Conservation (phyloP, 2,888 invertebrate species). For the Cotesia congregata region DNA sequence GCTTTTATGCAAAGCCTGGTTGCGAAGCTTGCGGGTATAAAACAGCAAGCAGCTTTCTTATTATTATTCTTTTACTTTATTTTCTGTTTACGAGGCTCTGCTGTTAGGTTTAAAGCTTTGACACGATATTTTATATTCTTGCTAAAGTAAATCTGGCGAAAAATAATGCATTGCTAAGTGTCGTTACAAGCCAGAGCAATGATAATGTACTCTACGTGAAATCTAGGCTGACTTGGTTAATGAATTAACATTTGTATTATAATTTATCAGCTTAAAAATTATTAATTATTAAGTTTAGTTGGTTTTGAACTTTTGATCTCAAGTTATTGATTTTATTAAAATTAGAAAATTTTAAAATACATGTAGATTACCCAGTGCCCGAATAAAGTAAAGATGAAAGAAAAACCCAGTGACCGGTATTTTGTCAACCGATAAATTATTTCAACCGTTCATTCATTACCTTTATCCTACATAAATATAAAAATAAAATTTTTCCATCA, state of each 20-base stretch:
- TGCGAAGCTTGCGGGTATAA: constrained; percentile 1
- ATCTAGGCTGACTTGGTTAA: not conserved
- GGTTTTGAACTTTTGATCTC: not conserved
- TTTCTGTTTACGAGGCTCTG: not conserved
- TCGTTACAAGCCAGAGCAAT: not conserved
- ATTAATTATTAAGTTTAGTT: not conserved
- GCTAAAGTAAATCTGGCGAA: not conserved
- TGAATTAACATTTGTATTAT: not conserved
- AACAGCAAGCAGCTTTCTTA: not conserved
- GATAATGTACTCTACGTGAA: not conserved
- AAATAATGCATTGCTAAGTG: not conserved
- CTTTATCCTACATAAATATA: not conserved
- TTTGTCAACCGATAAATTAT: not conserved
- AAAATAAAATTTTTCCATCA: constrained; percentile 3
- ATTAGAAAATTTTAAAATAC: not conserved
- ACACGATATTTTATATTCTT: not conserved
- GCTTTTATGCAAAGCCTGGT: not conserved
- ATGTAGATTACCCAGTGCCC: not conserved
- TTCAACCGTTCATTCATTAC: not conserved
- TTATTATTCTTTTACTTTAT: not conserved
- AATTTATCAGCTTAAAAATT: not conserved
- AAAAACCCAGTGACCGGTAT: not conserved
- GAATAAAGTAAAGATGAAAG: not conserved
- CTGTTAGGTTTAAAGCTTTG: not conserved
- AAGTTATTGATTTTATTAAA: not conserved